These are phyloP conservation scores for Xenopus laevis DNA, from an alignment of 2,113 vertebrate genomes.

Conservation along the genomic window DNA sequence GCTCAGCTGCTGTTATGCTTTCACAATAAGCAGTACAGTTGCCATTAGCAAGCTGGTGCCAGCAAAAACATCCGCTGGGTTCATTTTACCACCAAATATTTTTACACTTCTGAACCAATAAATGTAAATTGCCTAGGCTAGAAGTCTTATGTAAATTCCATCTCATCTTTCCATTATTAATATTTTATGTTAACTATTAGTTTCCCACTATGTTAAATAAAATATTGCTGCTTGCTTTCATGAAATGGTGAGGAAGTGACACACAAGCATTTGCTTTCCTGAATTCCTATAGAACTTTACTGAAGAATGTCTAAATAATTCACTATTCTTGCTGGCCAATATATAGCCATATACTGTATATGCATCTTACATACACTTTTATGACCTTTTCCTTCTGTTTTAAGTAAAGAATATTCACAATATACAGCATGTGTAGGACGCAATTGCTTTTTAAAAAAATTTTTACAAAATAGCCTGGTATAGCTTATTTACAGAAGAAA, in stretches of 20 bases:
- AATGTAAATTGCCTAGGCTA: constrained; percentile 50
- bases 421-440: too few species aligned
- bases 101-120: constrained; percentile 55
- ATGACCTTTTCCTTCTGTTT: too few species aligned
- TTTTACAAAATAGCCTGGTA: too few species aligned
- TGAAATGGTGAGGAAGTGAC: background rate
- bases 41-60: constrained; percentile 51
- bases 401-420: too few species aligned
- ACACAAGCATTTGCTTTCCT: too few species aligned
- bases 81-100: constrained; percentile 59
- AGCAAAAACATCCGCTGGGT: constrained; percentile 61
- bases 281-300: too few species aligned
- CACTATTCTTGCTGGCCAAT: too few species aligned
- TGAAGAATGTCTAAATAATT: too few species aligned
- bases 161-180: accelerated
- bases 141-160: constrained; percentile 15
- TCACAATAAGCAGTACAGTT: constrained; percentile 52
- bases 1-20: constrained; percentile 63
- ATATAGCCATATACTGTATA: too few species aligned
- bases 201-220: background rate
- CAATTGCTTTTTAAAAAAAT: too few species aligned
- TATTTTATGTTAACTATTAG: accelerated
- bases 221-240: background rate
- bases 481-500: too few species aligned
- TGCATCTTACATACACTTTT: too few species aligned